Base-by-base conservation (phyloP, 2,797 vertebrate species). In the Mus caroli region DNA sequence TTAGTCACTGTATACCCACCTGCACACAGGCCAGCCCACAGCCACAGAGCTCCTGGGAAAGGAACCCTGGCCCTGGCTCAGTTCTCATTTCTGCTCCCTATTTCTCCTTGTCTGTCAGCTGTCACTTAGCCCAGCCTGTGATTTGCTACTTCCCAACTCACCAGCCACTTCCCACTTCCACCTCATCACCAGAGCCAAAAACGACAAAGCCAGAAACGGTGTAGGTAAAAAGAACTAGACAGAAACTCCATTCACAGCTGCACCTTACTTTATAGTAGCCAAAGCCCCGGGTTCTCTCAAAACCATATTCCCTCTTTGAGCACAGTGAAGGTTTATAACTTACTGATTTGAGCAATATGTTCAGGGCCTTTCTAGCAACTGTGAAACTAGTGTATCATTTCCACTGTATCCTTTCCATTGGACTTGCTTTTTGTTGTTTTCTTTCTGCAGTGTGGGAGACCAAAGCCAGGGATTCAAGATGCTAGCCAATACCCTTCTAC, bases 251-350 rank as follows among this genome's bases (percentile, higher is more conserved):
- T 69, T 86, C 89, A 83, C 56, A 78, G 31, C 46, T 46, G 85
- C 17, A 62, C 43, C 50, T 67, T 82, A 17, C 28, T 88, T 82
- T 56, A 64, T 1, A 54, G 43, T 69, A 40, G 19, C 56, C 54
- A 28, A 86, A 94, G 75, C 88, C 73, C 37, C 17, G 26, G 40
- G 22, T 50, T 75, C 76, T 95, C 76, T 83, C 40, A 50, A 91
- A 89, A 86, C 78, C 26, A 43, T 9, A 46, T 9, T n/a, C 31
- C 62, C 76, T 71, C 37, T 86, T 71, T 71, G 37, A 77, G 43
- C 75, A 64, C 77, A 84, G 34, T 84, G 22, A 20, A 24, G 12
- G 50, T 77, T 95, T 91, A 62, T 40, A 77, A 50, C 58, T 78
- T 64, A 54, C 56, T 52, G 46, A 67, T 24, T 78, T 80, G 84